These are phyloP conservation scores for Sylvilagus floridanus DNA, from an alignment of 2,797 vertebrate species.

Conservation along the genomic window DNA sequence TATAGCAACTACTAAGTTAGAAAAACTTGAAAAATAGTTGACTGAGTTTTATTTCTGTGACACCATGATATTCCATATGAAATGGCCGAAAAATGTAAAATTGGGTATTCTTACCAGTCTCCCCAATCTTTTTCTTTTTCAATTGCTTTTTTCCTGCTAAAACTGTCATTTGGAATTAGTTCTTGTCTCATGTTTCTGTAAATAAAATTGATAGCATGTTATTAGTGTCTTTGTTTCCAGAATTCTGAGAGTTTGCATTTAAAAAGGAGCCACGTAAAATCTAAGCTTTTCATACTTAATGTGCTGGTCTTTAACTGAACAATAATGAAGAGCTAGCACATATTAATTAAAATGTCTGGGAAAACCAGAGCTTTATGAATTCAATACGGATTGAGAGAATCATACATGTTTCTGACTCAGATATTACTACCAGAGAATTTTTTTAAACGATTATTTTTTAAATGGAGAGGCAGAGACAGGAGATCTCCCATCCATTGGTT, in stretches of 20 bases:
- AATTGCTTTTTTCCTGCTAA: slow-evolving; percentile 58
- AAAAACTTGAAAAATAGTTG: neutral
- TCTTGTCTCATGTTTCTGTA: slow-evolving; percentile 80
- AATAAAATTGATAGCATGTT: slow-evolving; percentile 73
- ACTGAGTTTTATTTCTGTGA: neutral
- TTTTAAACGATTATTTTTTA: too few relatives aligned
- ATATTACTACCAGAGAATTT: neutral
- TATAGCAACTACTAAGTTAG: slow-evolving; percentile 5
- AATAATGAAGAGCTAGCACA: slow-evolving; percentile 42
- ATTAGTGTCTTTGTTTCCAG: slow-evolving; percentile 71
- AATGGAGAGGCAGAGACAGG: too few relatives aligned
- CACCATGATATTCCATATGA: neutral
- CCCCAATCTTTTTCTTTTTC: neutral
- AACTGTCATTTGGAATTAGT: slow-evolving; percentile 75
- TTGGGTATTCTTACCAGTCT: neutral
- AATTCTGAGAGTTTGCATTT: slow-evolving; percentile 61
- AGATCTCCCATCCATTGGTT: too few relatives aligned
- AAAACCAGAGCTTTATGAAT: slow-evolving; percentile 64
- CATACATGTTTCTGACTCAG: slow-evolving; percentile 33
- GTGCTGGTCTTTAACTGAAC: slow-evolving; percentile 60
- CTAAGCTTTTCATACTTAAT: slow-evolving; percentile 43
- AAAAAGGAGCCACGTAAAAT: slow-evolving; percentile 66
- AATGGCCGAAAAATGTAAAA: neutral
- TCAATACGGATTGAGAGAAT: slow-evolving; percentile 37
- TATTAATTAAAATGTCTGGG: slow-evolving; percentile 73